phyloP scores from a whole-genome alignment of 2,888 invertebrate species.

The Chirona hameri region DNA sequence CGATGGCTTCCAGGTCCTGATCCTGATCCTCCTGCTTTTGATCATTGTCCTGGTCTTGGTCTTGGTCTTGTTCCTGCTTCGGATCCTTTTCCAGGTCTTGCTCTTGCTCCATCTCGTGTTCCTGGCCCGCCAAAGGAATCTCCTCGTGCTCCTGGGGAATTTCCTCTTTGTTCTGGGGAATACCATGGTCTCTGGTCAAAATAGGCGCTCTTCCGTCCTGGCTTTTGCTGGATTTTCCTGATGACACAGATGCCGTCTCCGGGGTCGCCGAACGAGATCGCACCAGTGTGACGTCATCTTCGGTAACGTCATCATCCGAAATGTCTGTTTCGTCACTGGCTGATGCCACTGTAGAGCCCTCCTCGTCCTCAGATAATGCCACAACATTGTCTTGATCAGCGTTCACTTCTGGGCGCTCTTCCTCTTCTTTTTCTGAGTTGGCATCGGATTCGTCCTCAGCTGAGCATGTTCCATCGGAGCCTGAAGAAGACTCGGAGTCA shows the following conservation, averaged over 20 bases:
- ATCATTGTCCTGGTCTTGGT: not conserved
- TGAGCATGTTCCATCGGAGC: too few species aligned
- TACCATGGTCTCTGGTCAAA: too few species aligned
- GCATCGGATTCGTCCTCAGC: not conserved
- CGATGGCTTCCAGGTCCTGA: not conserved
- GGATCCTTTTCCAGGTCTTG: not conserved
- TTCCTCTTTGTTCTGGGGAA: too few species aligned
- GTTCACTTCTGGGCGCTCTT: too few species aligned
- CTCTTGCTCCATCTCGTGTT: not conserved
- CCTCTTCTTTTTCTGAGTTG: not conserved
- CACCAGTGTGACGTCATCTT: not conserved
- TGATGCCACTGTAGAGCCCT: not conserved
- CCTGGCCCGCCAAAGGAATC: too few species aligned
- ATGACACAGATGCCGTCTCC: not conserved
- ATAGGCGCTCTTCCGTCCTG: too few species aligned
- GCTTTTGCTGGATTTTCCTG: too few species aligned
- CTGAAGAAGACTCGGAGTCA: too few species aligned
- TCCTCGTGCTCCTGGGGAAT: too few species aligned
- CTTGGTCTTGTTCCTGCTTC: not conserved
- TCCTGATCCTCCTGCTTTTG: not conserved
- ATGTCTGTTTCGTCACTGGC: not conserved
- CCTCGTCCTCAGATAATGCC: not conserved
- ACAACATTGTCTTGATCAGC: too few species aligned
- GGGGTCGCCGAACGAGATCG: slow-evolving; percentile 55
- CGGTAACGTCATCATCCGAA: not conserved